phyloP scores from a whole-genome alignment of 2,888 invertebrate species.

The Thymelicus lineola region DNA sequence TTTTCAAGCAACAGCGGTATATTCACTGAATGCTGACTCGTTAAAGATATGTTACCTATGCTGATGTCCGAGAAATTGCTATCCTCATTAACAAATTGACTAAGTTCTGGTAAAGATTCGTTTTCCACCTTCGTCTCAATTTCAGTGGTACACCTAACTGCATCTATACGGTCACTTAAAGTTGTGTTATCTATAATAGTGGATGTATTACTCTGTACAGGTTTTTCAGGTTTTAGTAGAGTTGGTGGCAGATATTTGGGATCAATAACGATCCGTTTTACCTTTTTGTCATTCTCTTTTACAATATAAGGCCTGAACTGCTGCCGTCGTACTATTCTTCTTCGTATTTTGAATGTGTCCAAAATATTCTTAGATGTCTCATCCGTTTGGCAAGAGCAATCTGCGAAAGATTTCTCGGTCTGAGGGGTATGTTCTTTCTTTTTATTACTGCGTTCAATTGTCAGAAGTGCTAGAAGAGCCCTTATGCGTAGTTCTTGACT shows the following conservation, averaged over 20 bases:
- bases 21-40: conserved; percentile 44
- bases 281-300: conserved; percentile 46
- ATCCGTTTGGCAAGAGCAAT: conserved; percentile 54
- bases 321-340: conserved; percentile 48
- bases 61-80: conserved; percentile 58
- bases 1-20: conserved; percentile 47
- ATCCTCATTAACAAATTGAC: conserved; percentile 51
- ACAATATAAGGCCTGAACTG: conserved; percentile 60
- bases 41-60: conserved; percentile 52
- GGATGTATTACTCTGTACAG: conserved; percentile 11
- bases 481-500: conserved; percentile 64
- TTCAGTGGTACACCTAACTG: not conserved
- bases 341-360: conserved; percentile 42
- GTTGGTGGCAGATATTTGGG: conserved; percentile 41
- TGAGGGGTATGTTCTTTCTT: not conserved
- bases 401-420: not conserved
- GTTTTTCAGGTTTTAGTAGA: conserved; percentile 20
- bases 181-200: not conserved
- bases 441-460: conserved; percentile 29
- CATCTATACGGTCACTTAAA: not conserved
- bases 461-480: conserved; percentile 63
- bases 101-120: conserved; percentile 45
- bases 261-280: conserved; percentile 54
- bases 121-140: not conserved
- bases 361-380: conserved; percentile 48